Conservation (phyloP, 1,140 invertebrate genomes). For the Gonioctena quinquepunctata region DNA sequence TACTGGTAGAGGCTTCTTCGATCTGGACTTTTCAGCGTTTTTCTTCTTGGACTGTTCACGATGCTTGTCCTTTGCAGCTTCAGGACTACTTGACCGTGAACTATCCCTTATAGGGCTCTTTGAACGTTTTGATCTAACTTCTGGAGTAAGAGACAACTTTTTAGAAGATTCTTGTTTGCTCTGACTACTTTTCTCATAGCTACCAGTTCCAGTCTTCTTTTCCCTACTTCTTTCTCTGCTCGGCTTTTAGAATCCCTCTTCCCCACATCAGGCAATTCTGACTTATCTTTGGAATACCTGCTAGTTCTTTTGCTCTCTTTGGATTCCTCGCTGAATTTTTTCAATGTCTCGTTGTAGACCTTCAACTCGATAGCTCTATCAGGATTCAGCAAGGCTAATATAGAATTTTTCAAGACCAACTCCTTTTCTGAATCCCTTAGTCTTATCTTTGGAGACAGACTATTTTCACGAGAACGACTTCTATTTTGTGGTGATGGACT, state of each 20-base stretch:
- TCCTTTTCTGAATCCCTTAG: not conserved
- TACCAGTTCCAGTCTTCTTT: not conserved
- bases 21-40: slow-evolving; percentile 22
- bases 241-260: not conserved
- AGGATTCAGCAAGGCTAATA: not conserved
- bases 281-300: not conserved
- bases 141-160: not conserved
- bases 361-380: not conserved
- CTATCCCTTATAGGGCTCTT: slow-evolving; percentile 7
- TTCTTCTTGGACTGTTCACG: slow-evolving; percentile 43
- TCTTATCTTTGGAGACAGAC: not conserved
- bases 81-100: not conserved
- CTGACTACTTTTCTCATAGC: not conserved
- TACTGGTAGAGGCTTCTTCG: slow-evolving; percentile 57
- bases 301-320: not conserved
- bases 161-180: slow-evolving; percentile 12
- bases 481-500: not conserved
- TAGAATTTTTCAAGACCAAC: not conserved
- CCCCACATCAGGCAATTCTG: not conserved
- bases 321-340: not conserved
- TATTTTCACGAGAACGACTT: not conserved
- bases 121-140: not conserved
- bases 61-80: slow-evolving; percentile 24
- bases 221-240: not conserved
- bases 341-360: not conserved